Evolutionary conservation across 2,888 invertebrate species (phyloP).

Genomic region (Lamellibrachia columna): DNA sequence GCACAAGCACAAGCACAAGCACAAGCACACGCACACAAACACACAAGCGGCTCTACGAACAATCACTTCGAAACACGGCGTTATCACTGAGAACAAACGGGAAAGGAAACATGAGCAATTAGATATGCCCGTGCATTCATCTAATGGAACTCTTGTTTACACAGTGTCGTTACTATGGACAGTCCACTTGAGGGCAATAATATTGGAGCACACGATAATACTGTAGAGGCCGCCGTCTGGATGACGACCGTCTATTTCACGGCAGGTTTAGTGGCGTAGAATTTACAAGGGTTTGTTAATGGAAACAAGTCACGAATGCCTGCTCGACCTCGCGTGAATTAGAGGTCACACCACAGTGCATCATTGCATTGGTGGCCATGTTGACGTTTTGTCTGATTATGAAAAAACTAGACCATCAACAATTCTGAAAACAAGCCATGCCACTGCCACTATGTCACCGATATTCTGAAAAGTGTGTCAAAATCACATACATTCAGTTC

Average conservation of each 20-base stretch:
- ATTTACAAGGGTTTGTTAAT: not conserved
- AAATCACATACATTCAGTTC: too few species aligned
- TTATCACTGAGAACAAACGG: not conserved
- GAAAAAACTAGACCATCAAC: too few species aligned
- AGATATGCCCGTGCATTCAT: not conserved
- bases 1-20: too few species aligned
- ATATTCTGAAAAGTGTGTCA: too few species aligned
- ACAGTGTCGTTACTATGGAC: not conserved
- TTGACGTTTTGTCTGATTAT: too few species aligned
- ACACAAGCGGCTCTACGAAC: not conserved
- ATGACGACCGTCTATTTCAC: not conserved
- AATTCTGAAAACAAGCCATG: too few species aligned
- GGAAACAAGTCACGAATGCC: not conserved
- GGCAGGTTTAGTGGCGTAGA: not conserved
- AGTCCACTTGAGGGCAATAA: conserved; percentile 4
- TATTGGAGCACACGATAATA: not conserved
- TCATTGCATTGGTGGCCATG: too few species aligned
- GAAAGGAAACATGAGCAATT: conserved; percentile 16
- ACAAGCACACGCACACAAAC: not conserved
- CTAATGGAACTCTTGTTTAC: not conserved
- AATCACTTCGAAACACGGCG: not conserved
- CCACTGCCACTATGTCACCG: too few species aligned
- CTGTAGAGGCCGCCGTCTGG: not conserved
- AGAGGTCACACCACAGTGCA: too few species aligned
- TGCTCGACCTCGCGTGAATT: not conserved